Percentiles rank a stretch among this genome's conserved stretches.
These are phyloP conservation scores for Harpalus rufipes DNA, from an alignment of 2,888 invertebrate species.

Conservation along the genomic window DNA sequence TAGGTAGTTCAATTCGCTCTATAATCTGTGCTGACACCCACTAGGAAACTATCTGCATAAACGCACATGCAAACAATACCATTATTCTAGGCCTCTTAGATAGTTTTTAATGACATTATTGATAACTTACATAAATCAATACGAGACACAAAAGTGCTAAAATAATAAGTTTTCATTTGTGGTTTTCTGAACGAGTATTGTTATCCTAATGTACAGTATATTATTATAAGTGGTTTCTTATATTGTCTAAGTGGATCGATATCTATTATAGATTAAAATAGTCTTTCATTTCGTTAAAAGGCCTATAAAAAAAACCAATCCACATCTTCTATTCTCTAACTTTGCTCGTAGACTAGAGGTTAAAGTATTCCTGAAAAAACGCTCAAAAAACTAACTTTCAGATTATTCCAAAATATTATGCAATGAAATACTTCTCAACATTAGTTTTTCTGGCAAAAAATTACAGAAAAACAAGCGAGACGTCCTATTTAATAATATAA, in stretches of 20 bases:
- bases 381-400: not conserved
- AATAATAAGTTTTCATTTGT: no score
- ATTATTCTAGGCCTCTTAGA: no score
- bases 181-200: no score
- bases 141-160: no score
- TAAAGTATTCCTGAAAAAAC: not conserved
- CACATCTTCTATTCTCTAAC: not conserved
- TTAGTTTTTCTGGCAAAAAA: conserved; percentile 1
- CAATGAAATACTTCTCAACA: conserved; percentile 28
- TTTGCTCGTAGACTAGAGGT: not conserved
- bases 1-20: no score
- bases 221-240: not conserved
- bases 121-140: no score
- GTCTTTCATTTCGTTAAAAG: not conserved
- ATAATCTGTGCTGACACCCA: no score
- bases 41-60: no score
- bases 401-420: conserved; percentile 10
- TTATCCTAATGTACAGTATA: no score
- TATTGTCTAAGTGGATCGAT: not conserved
- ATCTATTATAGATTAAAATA: not conserved
- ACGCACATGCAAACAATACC: no score
- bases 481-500: conserved; percentile 8
- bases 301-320: not conserved
- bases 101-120: no score
- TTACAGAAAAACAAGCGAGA: conserved; percentile 13